A percentile compares a stretch with the other conserved stretches of the same genome.
Evolutionary conservation across 2,888 invertebrate species (phyloP).

Genomic region (Harpalus rufipes): DNA sequence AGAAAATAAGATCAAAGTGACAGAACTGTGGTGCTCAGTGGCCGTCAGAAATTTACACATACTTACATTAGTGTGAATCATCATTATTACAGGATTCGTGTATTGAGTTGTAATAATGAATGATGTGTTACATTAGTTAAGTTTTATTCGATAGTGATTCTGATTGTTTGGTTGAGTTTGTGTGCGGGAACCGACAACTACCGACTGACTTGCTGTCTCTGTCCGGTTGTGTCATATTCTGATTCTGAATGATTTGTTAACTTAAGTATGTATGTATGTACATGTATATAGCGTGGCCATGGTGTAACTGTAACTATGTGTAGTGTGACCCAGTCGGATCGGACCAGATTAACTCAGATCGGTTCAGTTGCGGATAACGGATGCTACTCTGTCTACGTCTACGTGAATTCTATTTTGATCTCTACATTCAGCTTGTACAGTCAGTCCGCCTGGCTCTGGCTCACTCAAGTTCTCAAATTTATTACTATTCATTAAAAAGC

Average conservation of each 20-base stretch:
- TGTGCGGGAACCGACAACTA: conserved; percentile 29
- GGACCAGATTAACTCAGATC: conserved; percentile 28
- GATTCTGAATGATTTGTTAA: conserved; percentile 25
- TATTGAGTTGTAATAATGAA: conserved; percentile 47
- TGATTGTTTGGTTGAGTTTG: conserved; percentile 24
- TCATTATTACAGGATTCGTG: conserved; percentile 33
- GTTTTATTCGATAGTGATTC: conserved; percentile 43
- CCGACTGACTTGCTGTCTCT: conserved; percentile 40
- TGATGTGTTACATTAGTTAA: conserved; percentile 28
- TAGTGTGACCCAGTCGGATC: conserved; percentile 36
- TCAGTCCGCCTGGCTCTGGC: background rate
- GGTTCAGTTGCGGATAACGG: conserved; percentile 42
- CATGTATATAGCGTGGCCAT: conserved; percentile 34
- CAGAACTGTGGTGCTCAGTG: conserved; percentile 58
- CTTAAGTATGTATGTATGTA: conserved; percentile 52
- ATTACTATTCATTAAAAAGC: conserved; percentile 24
- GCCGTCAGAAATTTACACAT: conserved; percentile 30
- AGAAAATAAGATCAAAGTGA: conserved; percentile 40
- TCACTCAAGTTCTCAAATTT: conserved; percentile 49
- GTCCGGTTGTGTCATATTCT: conserved; percentile 46
- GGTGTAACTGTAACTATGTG: background rate
- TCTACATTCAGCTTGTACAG: conserved; percentile 41
- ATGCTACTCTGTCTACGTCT: conserved; percentile 44
- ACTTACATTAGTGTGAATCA: conserved; percentile 47
- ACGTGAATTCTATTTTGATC: conserved; percentile 53